Conservation (phyloP, 2,888 invertebrate species). For the Megastigmus dorsalis region DNA sequence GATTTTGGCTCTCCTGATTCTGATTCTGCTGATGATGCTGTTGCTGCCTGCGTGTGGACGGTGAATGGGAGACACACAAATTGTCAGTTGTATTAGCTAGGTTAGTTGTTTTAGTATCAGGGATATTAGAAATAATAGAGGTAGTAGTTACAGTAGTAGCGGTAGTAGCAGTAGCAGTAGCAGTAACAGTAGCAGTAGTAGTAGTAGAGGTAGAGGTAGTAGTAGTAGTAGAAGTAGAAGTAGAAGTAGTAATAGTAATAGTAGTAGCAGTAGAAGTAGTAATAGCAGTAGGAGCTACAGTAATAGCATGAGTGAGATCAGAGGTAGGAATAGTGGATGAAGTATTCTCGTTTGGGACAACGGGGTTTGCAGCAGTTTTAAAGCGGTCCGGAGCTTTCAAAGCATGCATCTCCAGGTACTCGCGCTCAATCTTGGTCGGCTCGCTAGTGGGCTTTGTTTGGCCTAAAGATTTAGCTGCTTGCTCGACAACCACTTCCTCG, state of each 20-base stretch:
- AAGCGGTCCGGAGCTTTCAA: not conserved
- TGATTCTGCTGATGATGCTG: slow-evolving; percentile 39
- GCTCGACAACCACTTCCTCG: not conserved
- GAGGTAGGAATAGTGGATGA: not conserved
- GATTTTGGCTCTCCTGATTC: slow-evolving; percentile 28
- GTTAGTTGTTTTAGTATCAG: slow-evolving; percentile 65
- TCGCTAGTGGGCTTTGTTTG: not conserved
- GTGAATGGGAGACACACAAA: slow-evolving; percentile 73
- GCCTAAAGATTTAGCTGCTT: not conserved
- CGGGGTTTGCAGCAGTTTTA: not conserved
- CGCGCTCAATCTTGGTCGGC: not conserved
- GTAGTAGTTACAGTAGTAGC: not conserved
- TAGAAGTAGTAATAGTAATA: not conserved
- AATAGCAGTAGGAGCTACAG: not conserved
- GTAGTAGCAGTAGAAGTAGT: not conserved
- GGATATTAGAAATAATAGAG: not conserved
- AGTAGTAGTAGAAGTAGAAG: not conserved
- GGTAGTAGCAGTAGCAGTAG: not conserved
- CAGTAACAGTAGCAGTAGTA: slow-evolving; percentile 12
- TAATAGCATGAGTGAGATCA: not conserved
- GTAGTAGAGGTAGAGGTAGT: not conserved
- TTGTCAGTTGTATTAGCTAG: slow-evolving; percentile 70
- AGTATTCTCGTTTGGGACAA: not conserved
- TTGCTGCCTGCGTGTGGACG: slow-evolving; percentile 56
- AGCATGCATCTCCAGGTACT: slow-evolving; percentile 35